Base-by-base conservation (phyloP, 2,888 invertebrate genomes). In the Neria commutata region DNA sequence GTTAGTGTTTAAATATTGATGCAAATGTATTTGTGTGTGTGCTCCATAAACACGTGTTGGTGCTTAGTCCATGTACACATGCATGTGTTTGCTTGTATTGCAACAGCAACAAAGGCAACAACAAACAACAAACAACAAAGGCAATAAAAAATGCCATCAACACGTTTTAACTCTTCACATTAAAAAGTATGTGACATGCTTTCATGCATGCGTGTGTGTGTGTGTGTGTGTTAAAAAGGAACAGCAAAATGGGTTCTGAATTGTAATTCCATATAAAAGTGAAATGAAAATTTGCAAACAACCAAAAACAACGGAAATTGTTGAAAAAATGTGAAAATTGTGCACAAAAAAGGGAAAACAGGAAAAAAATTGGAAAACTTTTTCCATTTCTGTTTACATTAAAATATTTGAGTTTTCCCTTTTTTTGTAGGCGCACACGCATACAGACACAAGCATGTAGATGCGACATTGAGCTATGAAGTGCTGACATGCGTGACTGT, bases 351-450 rank as follows among this genome's bases (percentile, higher is more conserved):
- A 17, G 17, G 17, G 17, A 19, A 2, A 42, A 40, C 8, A 17
- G 2, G 10, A 14, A 46, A 46, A 21, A 56, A 62, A 54, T 60
- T 51, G 40, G 55, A 55, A 58, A 57, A 55, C 34, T 57, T 62
- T 59, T 62, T 55, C 37, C 58, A 62, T 62, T 62, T 59, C 34
- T 53, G 50, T 23, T 16, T 6, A 56, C 61, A 59, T 61, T 62
- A 53, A 61, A 58, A 40, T 40, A 40, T 46, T 29, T 42, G 16
- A 17, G n/a, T 17, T 11, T 26, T 14, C n/a, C n/a, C 14, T 37
- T 14, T 37, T 37, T 37, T n/a, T 8, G 11, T 11, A 29, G 6
- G 11, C 29, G 11, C 29, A 29, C 29, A 29, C 29, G 11, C 29
- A 29, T 37, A 14, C 37, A 11, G 37, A 37, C 37, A 37, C n/a